Evolutionary conservation across 2,113 vertebrate species (phyloP).

Genomic region (Spheniscus mendiculus): DNA sequence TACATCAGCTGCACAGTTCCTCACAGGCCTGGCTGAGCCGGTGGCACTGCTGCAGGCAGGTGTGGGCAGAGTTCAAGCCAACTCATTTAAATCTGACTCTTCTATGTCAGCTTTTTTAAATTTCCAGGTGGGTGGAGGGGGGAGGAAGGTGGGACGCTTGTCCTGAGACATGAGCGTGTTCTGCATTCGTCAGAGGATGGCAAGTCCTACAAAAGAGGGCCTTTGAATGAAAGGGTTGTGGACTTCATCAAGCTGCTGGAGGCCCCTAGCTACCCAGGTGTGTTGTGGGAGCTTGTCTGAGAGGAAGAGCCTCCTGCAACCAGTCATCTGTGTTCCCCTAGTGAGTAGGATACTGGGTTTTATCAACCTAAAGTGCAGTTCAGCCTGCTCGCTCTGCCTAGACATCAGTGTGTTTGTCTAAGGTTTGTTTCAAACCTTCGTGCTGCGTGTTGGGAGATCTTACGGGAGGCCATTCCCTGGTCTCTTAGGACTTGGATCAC

Average conservation of each 20-base stretch:
- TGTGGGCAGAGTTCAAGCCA: neutral
- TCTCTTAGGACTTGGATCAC: neutral
- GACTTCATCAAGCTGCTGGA: neutral
- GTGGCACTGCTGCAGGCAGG: neutral
- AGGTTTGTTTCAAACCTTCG: neutral
- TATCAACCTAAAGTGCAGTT: neutral
- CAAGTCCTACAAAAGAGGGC: accelerated
- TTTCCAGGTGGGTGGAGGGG: neutral
- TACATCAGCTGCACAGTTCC: neutral
- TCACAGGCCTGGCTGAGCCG: neutral
- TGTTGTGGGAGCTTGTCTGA: neutral
- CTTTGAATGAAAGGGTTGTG: neutral
- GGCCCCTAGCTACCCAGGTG: neutral
- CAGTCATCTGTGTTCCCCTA: neutral
- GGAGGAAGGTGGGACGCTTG: neutral
- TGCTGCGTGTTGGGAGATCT: neutral
- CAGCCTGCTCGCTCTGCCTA: neutral
- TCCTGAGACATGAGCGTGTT: neutral
- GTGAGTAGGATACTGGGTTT: neutral
- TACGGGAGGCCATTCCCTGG: neutral
- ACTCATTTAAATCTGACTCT: neutral
- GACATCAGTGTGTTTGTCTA: neutral
- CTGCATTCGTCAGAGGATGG: neutral
- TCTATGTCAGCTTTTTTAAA: neutral
- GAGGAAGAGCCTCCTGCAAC: neutral